Evolutionary conservation across 2,797 vertebrate genomes (phyloP).

Genomic region (Iguana delicatissima): DNA sequence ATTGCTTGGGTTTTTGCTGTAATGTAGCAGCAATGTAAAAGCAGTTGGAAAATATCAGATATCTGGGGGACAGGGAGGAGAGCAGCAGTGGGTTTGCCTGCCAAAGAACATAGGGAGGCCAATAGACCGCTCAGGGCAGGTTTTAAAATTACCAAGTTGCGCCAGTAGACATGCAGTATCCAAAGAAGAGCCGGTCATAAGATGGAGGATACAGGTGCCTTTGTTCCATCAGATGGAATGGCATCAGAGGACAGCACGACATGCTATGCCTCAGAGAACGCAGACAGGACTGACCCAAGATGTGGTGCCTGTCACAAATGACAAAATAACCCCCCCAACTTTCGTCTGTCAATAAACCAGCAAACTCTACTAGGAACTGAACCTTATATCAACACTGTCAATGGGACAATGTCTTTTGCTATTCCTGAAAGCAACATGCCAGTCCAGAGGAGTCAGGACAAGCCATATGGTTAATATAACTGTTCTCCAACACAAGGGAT

Average conservation of each 20-base stretch:
- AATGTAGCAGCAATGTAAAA: not conserved
- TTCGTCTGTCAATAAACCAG: too few species aligned
- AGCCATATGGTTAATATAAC: not conserved
- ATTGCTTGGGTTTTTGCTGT: not conserved
- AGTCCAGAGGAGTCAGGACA: not conserved
- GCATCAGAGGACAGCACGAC: not conserved
- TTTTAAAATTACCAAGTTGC: not conserved
- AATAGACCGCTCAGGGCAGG: not conserved
- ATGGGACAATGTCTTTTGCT: not conserved
- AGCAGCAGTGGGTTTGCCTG: not conserved
- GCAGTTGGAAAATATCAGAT: not conserved
- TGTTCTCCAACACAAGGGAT: not conserved
- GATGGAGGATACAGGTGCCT: not conserved
- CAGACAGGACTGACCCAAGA: not conserved
- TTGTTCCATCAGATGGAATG: not conserved
- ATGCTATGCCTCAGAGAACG: not conserved
- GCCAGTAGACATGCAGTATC: not conserved
- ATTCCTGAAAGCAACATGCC: not conserved
- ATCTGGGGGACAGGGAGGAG: not conserved
- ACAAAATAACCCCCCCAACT: not conserved
- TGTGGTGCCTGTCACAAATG: not conserved
- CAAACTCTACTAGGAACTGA: not conserved
- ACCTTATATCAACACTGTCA: not conserved
- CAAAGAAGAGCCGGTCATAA: not conserved
- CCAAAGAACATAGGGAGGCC: not conserved